Evolutionary conservation across 2,113 vertebrate species (phyloP).

Genomic region (Strix aluco): DNA sequence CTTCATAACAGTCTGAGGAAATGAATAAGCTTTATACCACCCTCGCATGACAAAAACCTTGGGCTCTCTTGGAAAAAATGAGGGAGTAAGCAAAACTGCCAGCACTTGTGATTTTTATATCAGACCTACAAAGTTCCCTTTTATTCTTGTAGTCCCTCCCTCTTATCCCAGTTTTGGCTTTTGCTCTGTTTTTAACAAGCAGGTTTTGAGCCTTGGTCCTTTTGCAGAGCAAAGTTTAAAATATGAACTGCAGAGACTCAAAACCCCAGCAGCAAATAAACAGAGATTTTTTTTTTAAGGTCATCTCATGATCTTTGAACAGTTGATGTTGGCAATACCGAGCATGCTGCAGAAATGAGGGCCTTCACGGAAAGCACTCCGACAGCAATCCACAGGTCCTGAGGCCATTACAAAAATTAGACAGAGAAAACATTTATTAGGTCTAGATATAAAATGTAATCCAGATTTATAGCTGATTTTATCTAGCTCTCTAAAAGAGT

Average conservation of each 20-base stretch:
- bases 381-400: background rate
- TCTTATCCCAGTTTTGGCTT: background rate
- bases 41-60: background rate
- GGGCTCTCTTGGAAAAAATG: background rate
- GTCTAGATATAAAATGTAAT: background rate
- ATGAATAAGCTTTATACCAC: background rate
- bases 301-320: background rate
- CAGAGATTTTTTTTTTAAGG: background rate
- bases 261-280: background rate
- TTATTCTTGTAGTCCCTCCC: background rate
- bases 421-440: background rate
- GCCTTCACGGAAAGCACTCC: background rate
- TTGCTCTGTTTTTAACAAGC: background rate
- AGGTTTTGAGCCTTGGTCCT: background rate
- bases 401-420: background rate
- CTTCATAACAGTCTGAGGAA: constrained; percentile 31
- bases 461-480: background rate
- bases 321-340: background rate
- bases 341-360: background rate
- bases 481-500: background rate
- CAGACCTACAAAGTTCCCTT: background rate
- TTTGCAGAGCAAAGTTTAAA: background rate
- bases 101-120: background rate
- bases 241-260: background rate
- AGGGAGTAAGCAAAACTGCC: background rate